Percentiles rank a stretch among this genome's conserved stretches.
phyloP scores from a whole-genome alignment of 1,140 invertebrate species.

The Liolophura sinensis region DNA sequence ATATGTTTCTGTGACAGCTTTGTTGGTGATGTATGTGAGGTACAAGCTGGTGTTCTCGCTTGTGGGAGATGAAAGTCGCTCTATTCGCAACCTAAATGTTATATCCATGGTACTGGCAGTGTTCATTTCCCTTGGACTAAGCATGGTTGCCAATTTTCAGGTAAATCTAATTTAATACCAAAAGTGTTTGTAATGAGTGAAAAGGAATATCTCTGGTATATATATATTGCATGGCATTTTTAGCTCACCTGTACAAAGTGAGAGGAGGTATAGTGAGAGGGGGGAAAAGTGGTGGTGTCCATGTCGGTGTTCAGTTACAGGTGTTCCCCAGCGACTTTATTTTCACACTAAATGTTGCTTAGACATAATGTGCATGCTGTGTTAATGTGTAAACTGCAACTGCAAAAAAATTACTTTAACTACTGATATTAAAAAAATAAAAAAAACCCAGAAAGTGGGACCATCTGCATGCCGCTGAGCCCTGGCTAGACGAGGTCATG shows the following conservation, averaged over 20 bases:
- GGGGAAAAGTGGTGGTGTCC: not conserved
- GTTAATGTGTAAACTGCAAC: too few relatives aligned
- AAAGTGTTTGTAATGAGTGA: too few relatives aligned
- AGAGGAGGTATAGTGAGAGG: not conserved
- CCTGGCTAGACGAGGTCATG: too few relatives aligned
- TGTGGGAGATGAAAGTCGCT: slow-evolving; percentile 29
- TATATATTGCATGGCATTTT: not conserved
- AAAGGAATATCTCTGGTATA: not conserved
- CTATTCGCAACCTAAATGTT: slow-evolving; percentile 33
- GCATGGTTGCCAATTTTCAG: slow-evolving; percentile 61
- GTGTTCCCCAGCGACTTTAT: not conserved
- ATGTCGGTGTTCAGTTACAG: not conserved
- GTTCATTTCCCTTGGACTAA: slow-evolving; percentile 41
- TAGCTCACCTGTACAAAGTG: not conserved
- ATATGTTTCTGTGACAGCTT: slow-evolving; percentile 28
- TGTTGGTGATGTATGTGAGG: slow-evolving; percentile 52
- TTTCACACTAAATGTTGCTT: too few relatives aligned
- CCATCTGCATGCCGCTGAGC: too few relatives aligned
- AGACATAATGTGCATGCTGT: too few relatives aligned
- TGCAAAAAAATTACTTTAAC: too few relatives aligned
- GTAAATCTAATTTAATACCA: slow-evolving; percentile 22
- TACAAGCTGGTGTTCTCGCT: slow-evolving; percentile 53
- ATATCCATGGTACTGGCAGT: slow-evolving; percentile 40
- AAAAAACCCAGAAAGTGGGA: too few relatives aligned
- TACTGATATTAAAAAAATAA: too few relatives aligned